Conservation (phyloP, 2,797 vertebrate genomes). For the Brachyalestes nurse region DNA sequence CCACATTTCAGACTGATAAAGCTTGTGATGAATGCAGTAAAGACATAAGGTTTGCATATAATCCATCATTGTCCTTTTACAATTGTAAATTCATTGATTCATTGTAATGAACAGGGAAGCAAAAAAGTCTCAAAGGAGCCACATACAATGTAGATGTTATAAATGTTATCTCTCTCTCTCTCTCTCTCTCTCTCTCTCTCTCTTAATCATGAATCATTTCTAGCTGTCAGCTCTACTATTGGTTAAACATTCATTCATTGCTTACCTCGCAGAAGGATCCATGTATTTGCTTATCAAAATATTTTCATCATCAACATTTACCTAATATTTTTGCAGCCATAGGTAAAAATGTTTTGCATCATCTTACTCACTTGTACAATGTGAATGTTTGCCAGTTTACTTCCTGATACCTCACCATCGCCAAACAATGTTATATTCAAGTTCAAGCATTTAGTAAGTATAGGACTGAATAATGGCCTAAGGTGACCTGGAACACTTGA, state of each 20-base stretch:
- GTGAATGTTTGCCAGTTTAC: too few species aligned
- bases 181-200: not conserved
- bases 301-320: not conserved
- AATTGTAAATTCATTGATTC: conserved; percentile 45
- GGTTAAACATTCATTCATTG: not conserved
- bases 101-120: conserved; percentile 39
- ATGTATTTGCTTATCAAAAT: not conserved
- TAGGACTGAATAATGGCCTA: too few species aligned
- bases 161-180: not conserved
- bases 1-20: conserved; percentile 43
- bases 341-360: too few species aligned
- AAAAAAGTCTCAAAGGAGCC: not conserved
- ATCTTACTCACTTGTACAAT: not conserved
- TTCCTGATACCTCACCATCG: too few species aligned
- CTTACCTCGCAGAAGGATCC: not conserved
- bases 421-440: too few species aligned
- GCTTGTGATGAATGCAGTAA: conserved; percentile 42
- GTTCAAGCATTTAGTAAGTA: too few species aligned
- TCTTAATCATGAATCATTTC: too few species aligned
- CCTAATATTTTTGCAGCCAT: too few species aligned
- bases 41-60: conserved; percentile 29
- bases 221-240: not conserved
- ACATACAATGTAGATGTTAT: conserved; percentile 33
- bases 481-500: too few species aligned
- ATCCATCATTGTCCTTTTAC: conserved; percentile 45